Percentiles rank a stretch among this genome's conserved stretches.
phyloP scores from a whole-genome alignment of 1,140 invertebrate genomes.

The Homalodisca vitripennis region DNA sequence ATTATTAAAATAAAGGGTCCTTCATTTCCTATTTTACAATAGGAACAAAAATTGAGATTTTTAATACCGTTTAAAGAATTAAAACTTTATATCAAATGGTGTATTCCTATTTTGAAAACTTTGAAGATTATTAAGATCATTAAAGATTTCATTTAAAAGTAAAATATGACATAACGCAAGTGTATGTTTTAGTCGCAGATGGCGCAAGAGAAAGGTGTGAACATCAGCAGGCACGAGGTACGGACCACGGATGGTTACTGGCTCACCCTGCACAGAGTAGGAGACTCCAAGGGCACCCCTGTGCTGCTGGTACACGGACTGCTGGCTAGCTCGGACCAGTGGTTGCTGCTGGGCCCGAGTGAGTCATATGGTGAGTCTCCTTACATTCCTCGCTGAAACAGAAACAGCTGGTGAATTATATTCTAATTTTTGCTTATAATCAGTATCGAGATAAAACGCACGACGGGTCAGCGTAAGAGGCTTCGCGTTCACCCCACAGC shows the following conservation, averaged over 20 bases:
- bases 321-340: slow-evolving; percentile 53
- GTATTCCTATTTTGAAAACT: not conserved
- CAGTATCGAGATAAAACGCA: not conserved
- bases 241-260: too few species aligned
- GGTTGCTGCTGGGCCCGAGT: slow-evolving; percentile 46
- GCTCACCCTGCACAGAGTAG: slow-evolving; percentile 58
- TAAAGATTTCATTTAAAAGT: not conserved
- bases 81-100: not conserved
- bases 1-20: too few species aligned
- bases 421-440: not conserved
- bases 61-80: too few species aligned
- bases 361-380: not conserved
- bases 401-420: not conserved
- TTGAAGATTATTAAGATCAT: not conserved
- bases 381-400: not conserved
- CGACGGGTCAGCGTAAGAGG: not conserved
- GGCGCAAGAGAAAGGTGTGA: not conserved
- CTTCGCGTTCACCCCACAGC: too few species aligned
- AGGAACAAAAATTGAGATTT: too few species aligned
- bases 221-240: not conserved
- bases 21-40: too few species aligned
- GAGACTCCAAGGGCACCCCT: slow-evolving; percentile 47
- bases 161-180: not conserved
- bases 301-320: slow-evolving; percentile 59
- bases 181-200: not conserved